Evolutionary conservation across 2,113 vertebrate species (phyloP).

Genomic region (Atlantisia rogersi): DNA sequence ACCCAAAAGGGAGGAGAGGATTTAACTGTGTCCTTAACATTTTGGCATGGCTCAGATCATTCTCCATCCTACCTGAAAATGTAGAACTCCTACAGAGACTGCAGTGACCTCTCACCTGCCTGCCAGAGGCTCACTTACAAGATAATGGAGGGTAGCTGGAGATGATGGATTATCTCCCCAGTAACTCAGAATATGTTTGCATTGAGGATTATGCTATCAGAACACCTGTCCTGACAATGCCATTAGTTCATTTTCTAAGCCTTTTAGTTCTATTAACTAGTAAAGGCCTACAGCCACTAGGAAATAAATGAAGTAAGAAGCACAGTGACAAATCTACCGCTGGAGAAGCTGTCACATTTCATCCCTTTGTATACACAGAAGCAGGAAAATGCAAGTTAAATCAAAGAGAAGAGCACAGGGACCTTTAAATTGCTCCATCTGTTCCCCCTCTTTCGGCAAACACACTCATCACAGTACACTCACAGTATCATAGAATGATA

Average conservation of each 20-base stretch:
- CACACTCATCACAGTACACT: background rate
- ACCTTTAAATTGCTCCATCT: background rate
- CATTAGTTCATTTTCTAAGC: background rate
- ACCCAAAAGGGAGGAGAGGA: background rate
- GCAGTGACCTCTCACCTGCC: background rate
- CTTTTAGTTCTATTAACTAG: background rate
- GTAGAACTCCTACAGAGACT: background rate
- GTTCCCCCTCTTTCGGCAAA: background rate
- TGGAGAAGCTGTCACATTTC: background rate
- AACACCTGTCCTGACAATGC: background rate
- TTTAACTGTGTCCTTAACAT: background rate
- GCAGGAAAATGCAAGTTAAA: background rate
- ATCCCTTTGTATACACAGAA: background rate
- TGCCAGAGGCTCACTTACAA: background rate
- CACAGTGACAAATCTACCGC: background rate
- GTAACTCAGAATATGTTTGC: background rate
- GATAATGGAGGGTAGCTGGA: background rate
- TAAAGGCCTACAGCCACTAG: background rate
- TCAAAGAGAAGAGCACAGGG: background rate
- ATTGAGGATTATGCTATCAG: background rate
- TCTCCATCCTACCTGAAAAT: background rate
- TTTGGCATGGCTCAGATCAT: background rate
- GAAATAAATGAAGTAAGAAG: background rate
- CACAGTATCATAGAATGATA: too few species aligned
- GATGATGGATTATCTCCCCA: background rate